Evolutionary conservation across 2,113 vertebrate species (phyloP).

Genomic region (Probosciger aterrimus): DNA sequence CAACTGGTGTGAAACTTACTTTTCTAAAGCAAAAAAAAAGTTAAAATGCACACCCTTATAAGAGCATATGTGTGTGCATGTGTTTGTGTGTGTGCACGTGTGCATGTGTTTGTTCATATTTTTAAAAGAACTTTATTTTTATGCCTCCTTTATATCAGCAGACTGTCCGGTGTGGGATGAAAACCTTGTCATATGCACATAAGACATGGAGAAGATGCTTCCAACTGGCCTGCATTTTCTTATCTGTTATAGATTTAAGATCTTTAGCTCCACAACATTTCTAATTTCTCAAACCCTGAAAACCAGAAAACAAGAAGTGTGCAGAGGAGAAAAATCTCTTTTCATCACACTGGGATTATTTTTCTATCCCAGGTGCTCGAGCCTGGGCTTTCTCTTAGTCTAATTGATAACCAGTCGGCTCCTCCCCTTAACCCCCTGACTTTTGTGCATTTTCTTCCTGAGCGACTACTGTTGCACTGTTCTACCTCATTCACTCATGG

Average conservation of each 20-base stretch:
- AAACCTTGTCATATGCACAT: constrained; percentile 3
- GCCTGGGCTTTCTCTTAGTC: constrained; percentile 14
- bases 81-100: fast-evolving
- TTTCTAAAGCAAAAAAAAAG: not conserved
- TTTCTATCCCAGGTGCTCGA: not conserved
- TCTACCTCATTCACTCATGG: constrained; percentile 71
- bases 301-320: not conserved
- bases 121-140: not conserved
- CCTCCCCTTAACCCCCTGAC: constrained; percentile 65
- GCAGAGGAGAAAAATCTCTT: constrained; percentile 3
- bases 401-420: constrained; percentile 45
- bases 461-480: constrained; percentile 48
- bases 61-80: not conserved
- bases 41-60: not conserved
- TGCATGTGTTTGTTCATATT: not conserved
- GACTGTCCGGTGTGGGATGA: not conserved
- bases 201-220: not conserved
- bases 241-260: constrained; percentile 9
- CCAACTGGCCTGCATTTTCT: not conserved
- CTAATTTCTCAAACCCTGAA: not conserved
- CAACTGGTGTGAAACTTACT: not conserved
- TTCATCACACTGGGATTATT: not conserved
- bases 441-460: constrained; percentile 55
- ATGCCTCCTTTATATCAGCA: not conserved
- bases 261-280: not conserved